Base-by-base conservation (phyloP, 2,113 vertebrate species). In the Thinocorus orbignyianus region DNA sequence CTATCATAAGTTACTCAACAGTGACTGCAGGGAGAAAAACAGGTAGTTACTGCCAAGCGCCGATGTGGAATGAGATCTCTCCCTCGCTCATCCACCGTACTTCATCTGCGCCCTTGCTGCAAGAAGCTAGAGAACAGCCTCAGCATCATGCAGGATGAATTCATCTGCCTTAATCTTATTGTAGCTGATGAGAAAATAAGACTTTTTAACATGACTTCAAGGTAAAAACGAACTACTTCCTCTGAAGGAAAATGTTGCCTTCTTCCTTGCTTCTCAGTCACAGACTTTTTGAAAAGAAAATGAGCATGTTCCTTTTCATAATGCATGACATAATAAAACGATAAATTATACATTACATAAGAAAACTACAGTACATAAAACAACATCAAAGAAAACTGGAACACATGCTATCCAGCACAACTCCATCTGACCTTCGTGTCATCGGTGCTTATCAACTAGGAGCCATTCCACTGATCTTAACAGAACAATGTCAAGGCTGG, bases 1-100 rank as follows among this genome's bases (percentile, higher is more conserved):
- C 28, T 60, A 33, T 35, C 65, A 95, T 93, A 60, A 91, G 91
- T 91, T 90, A 85, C 84, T 89, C 81, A 89, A 46, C 12, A 54
- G 15, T 35, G n/a, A 81, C 87, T 91, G 85, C 66, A 78, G 78
- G 44, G 60, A 13, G 42, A 83, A 83, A 83, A 70, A 2, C 22
- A 54, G 31, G 41, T 60, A 81, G 55, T 35, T 84, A 14, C 41
- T 81, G 69, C 33, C 25, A 33, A 83, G 65, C 33, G 42, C 39
- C 62, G 49, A 74, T 61, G 20, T 60, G 48, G 65, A 91, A 92
- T 39, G 65, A 87, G 61, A n/a, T 86, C 54, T 52, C n/a, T 81
- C 51, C 33, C 25, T 42, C 31, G 15, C 35, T 95, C 51, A 89
- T 31, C 51, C 22, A 37, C 2, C 30, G 1, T 60, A 92, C 86